Percentiles rank a stretch among this genome's conserved stretches.
Conservation (phyloP, 2,797 vertebrate species). For the Propithecus deckenii region DNA sequence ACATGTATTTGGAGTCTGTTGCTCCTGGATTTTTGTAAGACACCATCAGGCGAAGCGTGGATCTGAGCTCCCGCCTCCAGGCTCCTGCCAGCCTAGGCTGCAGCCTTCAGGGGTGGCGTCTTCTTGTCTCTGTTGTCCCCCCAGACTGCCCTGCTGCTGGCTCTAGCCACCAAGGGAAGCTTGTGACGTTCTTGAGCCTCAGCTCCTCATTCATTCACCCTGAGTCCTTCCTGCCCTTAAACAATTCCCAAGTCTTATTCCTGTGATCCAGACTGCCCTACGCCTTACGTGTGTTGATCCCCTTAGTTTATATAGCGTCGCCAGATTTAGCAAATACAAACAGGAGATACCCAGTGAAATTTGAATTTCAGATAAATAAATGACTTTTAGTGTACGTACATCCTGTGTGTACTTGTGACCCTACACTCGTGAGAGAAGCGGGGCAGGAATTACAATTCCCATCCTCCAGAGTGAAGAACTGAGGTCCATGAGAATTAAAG, state of each 20-base stretch:
- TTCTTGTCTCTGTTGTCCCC: background rate
- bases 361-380: background rate
- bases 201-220: too few species aligned
- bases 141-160: background rate
- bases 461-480: too few species aligned
- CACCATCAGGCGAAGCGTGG: background rate
- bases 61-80: background rate
- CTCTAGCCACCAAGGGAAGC: rapidly evolving
- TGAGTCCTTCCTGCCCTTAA: background rate
- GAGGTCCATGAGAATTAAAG: background rate
- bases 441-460: background rate
- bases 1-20: background rate
- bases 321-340: background rate
- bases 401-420: too few species aligned
- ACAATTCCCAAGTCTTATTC: background rate
- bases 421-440: background rate
- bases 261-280: background rate
- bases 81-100: background rate
- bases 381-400: background rate
- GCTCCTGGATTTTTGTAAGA: background rate
- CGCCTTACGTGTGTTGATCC: background rate
- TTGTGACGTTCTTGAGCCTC: background rate
- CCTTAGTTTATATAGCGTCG: background rate
- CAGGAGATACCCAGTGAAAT: background rate
- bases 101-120: background rate